Conservation (phyloP, 2,113 vertebrate genomes). For the Burhinus bistriatus region DNA sequence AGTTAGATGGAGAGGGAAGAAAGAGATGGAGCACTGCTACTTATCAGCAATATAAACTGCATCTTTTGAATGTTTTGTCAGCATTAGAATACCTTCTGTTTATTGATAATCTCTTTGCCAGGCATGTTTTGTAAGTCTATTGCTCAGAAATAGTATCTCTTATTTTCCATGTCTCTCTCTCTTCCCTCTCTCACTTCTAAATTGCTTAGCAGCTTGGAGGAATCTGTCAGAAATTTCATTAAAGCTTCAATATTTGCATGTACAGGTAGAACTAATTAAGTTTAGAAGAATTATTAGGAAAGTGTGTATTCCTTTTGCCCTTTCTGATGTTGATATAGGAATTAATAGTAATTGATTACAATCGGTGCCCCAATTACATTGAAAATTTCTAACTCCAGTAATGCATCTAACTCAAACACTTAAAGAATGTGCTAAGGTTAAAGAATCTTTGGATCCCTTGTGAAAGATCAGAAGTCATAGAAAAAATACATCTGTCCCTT, state of each 20-base stretch:
- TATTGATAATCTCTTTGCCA: conserved; percentile 52
- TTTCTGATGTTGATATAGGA: conserved; percentile 34
- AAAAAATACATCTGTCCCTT: neutral
- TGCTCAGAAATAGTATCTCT: conserved; percentile 5
- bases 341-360: conserved; percentile 24
- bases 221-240: conserved; percentile 44
- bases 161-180: neutral
- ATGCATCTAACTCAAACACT: neutral
- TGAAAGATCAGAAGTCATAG: neutral
- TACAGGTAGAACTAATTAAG: conserved; percentile 60
- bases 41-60: conserved; percentile 62
- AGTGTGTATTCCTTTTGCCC: conserved; percentile 21
- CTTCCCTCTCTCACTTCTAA: neutral
- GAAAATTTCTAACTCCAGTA: neutral
- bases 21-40: conserved; percentile 48
- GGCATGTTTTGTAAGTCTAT: conserved; percentile 20
- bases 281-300: conserved; percentile 31
- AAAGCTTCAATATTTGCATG: conserved; percentile 47
- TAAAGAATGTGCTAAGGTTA: neutral
- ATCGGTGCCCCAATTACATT: conserved; percentile 8
- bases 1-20: conserved; percentile 51
- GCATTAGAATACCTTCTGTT: conserved; percentile 50
- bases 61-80: conserved; percentile 52
- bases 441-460: neutral
- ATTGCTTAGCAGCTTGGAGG: conserved; percentile 6